A percentile compares a stretch with the other conserved stretches of the same genome.
Evolutionary conservation across 23 tunicate species (phyloP).

Genomic region (Halocynthia roretzi): DNA sequence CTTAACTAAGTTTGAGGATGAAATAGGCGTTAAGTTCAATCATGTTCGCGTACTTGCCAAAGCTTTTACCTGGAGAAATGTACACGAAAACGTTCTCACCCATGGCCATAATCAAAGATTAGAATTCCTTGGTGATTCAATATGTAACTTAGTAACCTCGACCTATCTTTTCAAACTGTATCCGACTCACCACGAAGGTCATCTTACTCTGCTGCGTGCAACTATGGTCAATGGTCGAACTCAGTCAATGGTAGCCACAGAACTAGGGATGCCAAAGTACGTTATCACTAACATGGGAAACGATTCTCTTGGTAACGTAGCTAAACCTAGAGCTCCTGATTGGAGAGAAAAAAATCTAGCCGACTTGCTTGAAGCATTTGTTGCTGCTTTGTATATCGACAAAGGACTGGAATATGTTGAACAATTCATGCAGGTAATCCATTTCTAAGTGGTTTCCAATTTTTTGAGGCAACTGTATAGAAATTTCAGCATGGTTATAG

Average conservation of each 20-base stretch:
- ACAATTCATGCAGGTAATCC: conserved; percentile 55
- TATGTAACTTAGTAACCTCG: conserved; percentile 91
- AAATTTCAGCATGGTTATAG: too few species aligned
- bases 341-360: conserved; percentile 95
- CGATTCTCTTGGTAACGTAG: conserved; percentile 16
- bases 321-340: conserved; percentile 40
- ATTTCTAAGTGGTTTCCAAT: neutral
- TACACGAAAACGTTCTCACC: conserved; percentile 79
- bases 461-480: too few species aligned
- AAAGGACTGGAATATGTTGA: conserved; percentile 80
- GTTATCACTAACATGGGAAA: conserved; percentile 34
- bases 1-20: conserved; percentile 72
- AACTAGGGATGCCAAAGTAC: conserved; percentile 79
- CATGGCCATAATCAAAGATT: conserved; percentile 93
- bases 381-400: conserved; percentile 83
- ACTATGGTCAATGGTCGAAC: conserved; percentile 92
- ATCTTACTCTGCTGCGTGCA: conserved; percentile 80
- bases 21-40: conserved; percentile 79
- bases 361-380: conserved; percentile 87
- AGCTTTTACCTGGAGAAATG: conserved; percentile 91
- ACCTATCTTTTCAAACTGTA: conserved; percentile 76
- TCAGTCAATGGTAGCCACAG: conserved; percentile 84
- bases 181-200: conserved; percentile 99
- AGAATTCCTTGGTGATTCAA: conserved; percentile 93
- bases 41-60: conserved; percentile 86